Evolutionary conservation across 2,888 invertebrate genomes (phyloP), one percentile per base, ranked within the genome.

Genomic region (Aplocera efformata): DNA sequence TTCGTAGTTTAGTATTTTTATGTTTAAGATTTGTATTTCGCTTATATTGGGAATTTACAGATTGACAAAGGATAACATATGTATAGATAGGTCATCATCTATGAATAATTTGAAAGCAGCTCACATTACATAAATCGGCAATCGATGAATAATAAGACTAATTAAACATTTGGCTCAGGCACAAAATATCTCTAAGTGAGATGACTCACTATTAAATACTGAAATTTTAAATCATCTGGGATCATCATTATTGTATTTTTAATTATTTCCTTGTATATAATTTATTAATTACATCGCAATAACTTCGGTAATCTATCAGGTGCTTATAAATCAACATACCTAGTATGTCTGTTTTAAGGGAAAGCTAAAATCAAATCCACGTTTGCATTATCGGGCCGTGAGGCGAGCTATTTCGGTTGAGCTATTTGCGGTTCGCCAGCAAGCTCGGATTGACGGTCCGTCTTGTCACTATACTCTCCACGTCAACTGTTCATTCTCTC

Each of bases 401-500:
- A 76, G 75, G 78, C 74, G 75, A 72, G 79, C 79, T 86, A 88
- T 88, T 88, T 83, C 62, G 58, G 82, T 63, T 61, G 69, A 53
- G 72, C 82, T 88, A 88, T 86, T 86, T 85, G 64, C 64, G 79
- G 77, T 75, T 55, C 68, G 79, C 77, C 72, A 77, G 85, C 83
- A 79, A 79, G 84, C 86, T 80, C 77, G 76, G 85, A 86, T 88
- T 88, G 88, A 88, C 85, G 85, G 82, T 78, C 81, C 78, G 78
- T 75, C 76, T 72, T 85, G 83, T 85, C 86, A 85, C 72, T 17
- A n/a, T 72, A 67, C 40, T 68, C 67, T 63, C 69, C 64, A 68
- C 80, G 78, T 79, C 78, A 71, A 56, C 53, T 55, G 53, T 63
- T 66, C 65, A 67, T 69, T 70, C 64, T 73, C 60, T 64, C 60